These are phyloP conservation scores for Dione juno DNA, from an alignment of 2,888 invertebrate species.

Conservation along the genomic window DNA sequence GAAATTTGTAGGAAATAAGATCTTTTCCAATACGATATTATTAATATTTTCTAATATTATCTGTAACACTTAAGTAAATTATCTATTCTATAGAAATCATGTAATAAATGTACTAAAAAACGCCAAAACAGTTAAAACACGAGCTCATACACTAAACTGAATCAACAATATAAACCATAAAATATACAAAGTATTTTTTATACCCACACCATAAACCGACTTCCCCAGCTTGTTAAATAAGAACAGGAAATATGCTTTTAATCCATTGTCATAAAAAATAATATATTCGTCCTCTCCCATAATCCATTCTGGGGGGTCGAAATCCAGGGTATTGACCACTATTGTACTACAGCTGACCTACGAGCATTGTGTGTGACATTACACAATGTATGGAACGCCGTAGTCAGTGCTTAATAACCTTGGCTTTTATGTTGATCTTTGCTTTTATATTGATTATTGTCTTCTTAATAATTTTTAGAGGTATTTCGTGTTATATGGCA, in stretches of 20 bases:
- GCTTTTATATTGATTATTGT: neutral
- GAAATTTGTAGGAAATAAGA: too few species aligned
- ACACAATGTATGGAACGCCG: too few species aligned
- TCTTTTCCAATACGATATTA: too few species aligned
- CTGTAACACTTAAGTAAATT: too few species aligned
- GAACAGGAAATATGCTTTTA: constrained; percentile 32
- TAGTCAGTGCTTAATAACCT: too few species aligned
- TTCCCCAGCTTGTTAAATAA: constrained; percentile 11
- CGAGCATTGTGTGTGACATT: constrained; percentile 27
- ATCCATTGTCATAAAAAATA: constrained; percentile 36
- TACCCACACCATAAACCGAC: constrained; percentile 4
- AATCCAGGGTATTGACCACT: constrained; percentile 26
- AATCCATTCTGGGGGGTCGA: constrained; percentile 29
- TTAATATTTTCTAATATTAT: too few species aligned
- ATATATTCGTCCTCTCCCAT: constrained; percentile 29
- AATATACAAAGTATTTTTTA: neutral
- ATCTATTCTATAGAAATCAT: too few species aligned
- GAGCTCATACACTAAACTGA: neutral
- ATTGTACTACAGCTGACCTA: constrained; percentile 25
- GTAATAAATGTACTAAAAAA: too few species aligned
- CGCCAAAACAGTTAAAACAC: too few species aligned
- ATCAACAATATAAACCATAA: too few species aligned
- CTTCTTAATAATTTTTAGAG: neutral
- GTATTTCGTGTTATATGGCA: neutral
- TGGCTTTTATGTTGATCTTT: too few species aligned